Percentiles rank a stretch among this genome's conserved stretches.
Evolutionary conservation across 2,888 invertebrate species (phyloP).

Genomic region (Amphimallon solstitiale): DNA sequence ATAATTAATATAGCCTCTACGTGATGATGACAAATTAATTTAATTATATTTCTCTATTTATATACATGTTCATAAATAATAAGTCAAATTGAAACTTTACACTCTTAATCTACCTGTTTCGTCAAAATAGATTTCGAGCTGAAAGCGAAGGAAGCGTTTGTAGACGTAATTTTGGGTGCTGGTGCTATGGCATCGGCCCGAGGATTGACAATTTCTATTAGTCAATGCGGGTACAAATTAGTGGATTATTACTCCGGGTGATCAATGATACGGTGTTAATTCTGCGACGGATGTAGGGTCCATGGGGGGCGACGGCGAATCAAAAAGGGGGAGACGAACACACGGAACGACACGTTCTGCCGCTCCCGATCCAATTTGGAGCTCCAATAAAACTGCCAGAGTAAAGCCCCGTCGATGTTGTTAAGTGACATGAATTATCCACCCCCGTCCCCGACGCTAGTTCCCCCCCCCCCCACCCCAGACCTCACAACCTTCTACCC

Average conservation of each 20-base stretch:
- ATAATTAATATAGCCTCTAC: no score
- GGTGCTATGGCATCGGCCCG: slow-evolving; percentile 31
- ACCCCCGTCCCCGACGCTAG: slow-evolving; percentile 50
- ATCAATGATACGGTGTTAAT: slow-evolving; percentile 64
- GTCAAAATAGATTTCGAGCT: slow-evolving; percentile 50
- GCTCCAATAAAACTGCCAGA: slow-evolving; percentile 65
- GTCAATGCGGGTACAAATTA: slow-evolving; percentile 61
- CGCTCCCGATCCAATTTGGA: slow-evolving; percentile 64
- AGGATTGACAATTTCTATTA: slow-evolving; percentile 48
- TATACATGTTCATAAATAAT: no score
- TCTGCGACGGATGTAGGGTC: slow-evolving; percentile 47
- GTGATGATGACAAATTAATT: no score
- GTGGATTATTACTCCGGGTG: slow-evolving; percentile 64
- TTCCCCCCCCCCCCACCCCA: slow-evolving; percentile 46
- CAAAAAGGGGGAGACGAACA: slow-evolving; percentile 34
- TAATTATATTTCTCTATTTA: no score
- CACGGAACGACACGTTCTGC: slow-evolving; percentile 57
- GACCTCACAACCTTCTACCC: no score
- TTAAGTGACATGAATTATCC: slow-evolving; percentile 66
- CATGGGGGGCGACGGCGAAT: slow-evolving; percentile 14
- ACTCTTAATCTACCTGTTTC: slow-evolving; percentile 55
- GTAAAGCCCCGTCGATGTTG: slow-evolving; percentile 64
- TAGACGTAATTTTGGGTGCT: no score
- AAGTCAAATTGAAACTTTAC: no score
- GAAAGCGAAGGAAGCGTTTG: no score